Evolutionary conservation across 2,797 vertebrate species (phyloP).

Genomic region (Paratrypauchen microcephalus): DNA sequence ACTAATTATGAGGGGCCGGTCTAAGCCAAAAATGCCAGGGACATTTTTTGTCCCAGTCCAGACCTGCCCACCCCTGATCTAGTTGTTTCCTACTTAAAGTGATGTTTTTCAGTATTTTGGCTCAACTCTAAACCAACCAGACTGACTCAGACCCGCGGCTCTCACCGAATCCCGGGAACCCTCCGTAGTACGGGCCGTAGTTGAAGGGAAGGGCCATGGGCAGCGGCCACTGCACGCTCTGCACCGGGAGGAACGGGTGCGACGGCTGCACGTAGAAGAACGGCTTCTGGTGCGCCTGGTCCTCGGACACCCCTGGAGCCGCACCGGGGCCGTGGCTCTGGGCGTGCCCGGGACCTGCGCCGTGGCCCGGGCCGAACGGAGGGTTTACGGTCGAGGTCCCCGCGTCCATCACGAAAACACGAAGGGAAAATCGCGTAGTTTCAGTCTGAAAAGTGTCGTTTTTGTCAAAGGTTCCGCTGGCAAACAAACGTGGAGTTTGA

Average conservation of each 20-base stretch:
- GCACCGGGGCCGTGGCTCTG: slow-evolving; percentile 14
- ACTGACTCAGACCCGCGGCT: too few relatives aligned
- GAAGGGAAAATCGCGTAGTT: not conserved
- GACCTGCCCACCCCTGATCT: too few relatives aligned
- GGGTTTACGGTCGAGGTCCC: slow-evolving; percentile 49
- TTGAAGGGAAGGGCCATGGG: slow-evolving; percentile 61
- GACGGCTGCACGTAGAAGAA: slow-evolving; percentile 77
- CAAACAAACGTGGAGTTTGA: slow-evolving; percentile 20
- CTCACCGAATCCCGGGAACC: slow-evolving; percentile 69
- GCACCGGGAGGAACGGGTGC: slow-evolving; percentile 73
- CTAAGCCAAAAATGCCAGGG: too few relatives aligned
- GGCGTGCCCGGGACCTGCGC: slow-evolving; percentile 1
- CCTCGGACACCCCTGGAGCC: slow-evolving; percentile 44
- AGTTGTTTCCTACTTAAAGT: too few relatives aligned
- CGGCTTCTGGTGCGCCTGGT: slow-evolving; percentile 62
- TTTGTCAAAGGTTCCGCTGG: slow-evolving; percentile 1
- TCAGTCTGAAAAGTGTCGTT: not conserved
- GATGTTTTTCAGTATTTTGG: too few relatives aligned
- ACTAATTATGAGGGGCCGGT: too few relatives aligned
- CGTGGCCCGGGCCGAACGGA: slow-evolving; percentile 14
- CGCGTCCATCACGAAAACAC: slow-evolving; percentile 51
- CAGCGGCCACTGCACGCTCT: slow-evolving; percentile 75
- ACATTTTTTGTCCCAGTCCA: too few relatives aligned
- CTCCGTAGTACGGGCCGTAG: slow-evolving; percentile 71
- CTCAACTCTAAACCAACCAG: too few relatives aligned